Conservation (phyloP, 2,113 vertebrate species). For the Zosterops lateralis region DNA sequence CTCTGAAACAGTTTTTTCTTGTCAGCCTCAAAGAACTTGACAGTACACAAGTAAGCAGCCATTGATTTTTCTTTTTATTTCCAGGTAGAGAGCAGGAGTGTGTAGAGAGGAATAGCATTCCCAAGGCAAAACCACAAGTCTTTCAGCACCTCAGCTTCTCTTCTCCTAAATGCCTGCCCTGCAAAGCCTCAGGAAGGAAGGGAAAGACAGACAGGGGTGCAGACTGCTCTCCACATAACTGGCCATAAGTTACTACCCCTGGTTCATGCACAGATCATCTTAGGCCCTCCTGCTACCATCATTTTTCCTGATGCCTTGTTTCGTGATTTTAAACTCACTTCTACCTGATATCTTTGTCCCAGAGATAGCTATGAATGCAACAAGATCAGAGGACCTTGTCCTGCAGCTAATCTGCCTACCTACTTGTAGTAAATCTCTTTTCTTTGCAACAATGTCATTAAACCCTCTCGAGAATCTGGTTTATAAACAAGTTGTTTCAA, state of each 20-base stretch:
- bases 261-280: neutral
- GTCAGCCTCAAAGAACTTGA: neutral
- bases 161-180: neutral
- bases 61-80: neutral
- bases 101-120: neutral
- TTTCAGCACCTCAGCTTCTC: neutral
- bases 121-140: neutral
- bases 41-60: neutral
- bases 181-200: neutral
- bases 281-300: neutral
- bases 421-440: neutral
- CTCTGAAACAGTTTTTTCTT: neutral
- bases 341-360: neutral
- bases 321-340: neutral
- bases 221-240: fast-evolving
- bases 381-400: neutral
- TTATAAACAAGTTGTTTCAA: neutral
- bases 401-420: neutral
- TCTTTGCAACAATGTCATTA: neutral
- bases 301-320: neutral
- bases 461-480: neutral
- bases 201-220: neutral
- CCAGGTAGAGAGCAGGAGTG: neutral
- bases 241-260: neutral
- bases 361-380: neutral